Evolutionary conservation across 2,888 invertebrate genomes (phyloP).

Genomic region (Epinotia demarniana): DNA sequence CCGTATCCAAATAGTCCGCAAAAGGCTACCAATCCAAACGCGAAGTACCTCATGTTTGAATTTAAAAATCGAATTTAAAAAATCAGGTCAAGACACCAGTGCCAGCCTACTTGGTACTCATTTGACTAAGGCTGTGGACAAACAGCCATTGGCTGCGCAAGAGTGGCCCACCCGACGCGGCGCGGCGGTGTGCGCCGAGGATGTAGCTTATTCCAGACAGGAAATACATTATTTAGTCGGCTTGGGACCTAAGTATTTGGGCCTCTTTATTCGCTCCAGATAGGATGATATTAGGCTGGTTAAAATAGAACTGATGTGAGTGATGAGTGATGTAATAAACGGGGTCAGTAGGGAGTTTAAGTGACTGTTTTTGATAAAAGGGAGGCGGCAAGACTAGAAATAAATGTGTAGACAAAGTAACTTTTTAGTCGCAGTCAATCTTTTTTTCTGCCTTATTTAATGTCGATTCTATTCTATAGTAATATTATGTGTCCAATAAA

Average conservation of each 20-base stretch:
- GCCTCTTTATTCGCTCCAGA: slow-evolving; percentile 38
- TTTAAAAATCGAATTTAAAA: neutral
- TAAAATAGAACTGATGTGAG: slow-evolving; percentile 12
- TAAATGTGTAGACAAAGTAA: neutral
- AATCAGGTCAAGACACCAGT: slow-evolving; percentile 4
- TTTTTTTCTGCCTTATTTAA: too few species aligned
- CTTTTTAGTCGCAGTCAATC: neutral
- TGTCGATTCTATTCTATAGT: too few species aligned
- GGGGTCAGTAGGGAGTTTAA: neutral
- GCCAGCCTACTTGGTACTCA: slow-evolving; percentile 11
- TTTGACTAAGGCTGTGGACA: neutral
- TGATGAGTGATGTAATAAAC: neutral
- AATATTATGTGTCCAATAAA: too few species aligned
- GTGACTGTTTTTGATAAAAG: neutral
- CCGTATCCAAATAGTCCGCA: slow-evolving; percentile 64
- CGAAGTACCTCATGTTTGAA: slow-evolving; percentile 48
- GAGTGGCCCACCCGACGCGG: slow-evolving; percentile 43
- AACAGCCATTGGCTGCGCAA: slow-evolving; percentile 4
- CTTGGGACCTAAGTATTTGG: slow-evolving; percentile 53
- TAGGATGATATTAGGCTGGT: slow-evolving; percentile 14
- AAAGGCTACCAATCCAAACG: slow-evolving; percentile 55
- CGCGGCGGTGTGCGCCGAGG: slow-evolving; percentile 49
- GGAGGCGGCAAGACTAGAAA: neutral
- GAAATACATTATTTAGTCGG: slow-evolving; percentile 60
- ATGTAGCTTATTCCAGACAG: slow-evolving; percentile 58